Conservation (phyloP, 2,888 invertebrate genomes). For the Hypercompe scribonia region DNA sequence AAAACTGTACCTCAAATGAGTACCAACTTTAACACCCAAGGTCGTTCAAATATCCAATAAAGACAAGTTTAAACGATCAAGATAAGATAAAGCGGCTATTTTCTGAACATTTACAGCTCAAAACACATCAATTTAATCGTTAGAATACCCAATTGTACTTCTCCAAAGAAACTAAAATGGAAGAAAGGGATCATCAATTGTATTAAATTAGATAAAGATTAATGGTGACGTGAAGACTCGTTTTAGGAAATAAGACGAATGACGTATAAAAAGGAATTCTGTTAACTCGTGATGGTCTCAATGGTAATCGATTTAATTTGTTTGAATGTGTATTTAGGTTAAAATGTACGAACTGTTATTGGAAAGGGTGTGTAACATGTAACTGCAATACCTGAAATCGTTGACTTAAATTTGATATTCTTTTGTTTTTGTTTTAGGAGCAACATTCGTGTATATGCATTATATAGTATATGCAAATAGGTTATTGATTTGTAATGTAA, state of each 20-base stretch:
- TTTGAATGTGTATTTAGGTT: background rate
- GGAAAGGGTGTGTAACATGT: background rate
- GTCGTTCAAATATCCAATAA: slow-evolving; percentile 34
- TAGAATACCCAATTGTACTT: slow-evolving; percentile 19
- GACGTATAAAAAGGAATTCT: slow-evolving; percentile 14
- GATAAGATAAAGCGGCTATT: slow-evolving; percentile 34
- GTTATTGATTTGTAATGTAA: background rate
- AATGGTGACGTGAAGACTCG: slow-evolving; percentile 54
- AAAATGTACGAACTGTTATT: background rate
- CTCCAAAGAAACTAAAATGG: slow-evolving; percentile 51
- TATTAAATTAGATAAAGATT: slow-evolving; percentile 75
- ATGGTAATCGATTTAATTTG: slow-evolving; percentile 11
- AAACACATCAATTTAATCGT: slow-evolving; percentile 48
- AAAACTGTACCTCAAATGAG: slow-evolving; percentile 23
- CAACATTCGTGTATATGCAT: background rate
- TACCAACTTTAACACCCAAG: slow-evolving; percentile 29
- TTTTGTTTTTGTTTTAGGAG: background rate
- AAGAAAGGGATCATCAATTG: slow-evolving; percentile 71
- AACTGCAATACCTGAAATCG: background rate
- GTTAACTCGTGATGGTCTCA: slow-evolving; percentile 8
- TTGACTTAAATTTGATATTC: background rate
- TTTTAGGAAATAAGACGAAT: slow-evolving; percentile 15
- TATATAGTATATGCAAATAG: no score
- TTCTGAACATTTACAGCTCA: slow-evolving; percentile 37
- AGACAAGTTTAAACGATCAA: slow-evolving; percentile 32